Percentiles rank a stretch among this genome's conserved stretches.
Conservation (phyloP, 2,797 vertebrate species). For the Dermochelys coriacea region DNA sequence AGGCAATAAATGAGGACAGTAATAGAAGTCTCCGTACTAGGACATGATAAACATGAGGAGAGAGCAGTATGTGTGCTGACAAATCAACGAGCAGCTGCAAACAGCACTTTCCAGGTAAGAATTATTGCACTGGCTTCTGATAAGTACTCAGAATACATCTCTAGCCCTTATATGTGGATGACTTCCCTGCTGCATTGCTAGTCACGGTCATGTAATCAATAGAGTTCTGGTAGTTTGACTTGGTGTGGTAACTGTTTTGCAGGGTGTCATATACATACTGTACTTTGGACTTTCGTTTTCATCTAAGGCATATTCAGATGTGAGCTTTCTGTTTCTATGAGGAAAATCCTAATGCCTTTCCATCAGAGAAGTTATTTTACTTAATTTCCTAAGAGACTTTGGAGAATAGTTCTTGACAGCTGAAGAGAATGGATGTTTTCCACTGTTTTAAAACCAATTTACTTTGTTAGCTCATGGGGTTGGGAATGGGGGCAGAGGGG, state of each 20-base stretch:
- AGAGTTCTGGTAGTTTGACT: background rate
- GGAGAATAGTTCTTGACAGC: constrained; percentile 30
- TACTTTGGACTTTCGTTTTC: constrained; percentile 25
- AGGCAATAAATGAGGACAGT: constrained; percentile 81
- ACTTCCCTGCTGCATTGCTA: background rate
- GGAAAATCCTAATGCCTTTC: constrained; percentile 29
- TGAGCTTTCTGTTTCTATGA: background rate
- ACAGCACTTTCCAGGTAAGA: constrained; percentile 81
- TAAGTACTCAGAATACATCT: constrained; percentile 81
- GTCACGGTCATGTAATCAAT: background rate
- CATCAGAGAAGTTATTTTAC: constrained; percentile 38
- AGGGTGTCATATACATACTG: background rate
- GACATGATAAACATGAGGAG: constrained; percentile 77
- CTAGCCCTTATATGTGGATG: constrained; percentile 32
- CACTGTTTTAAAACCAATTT: background rate
- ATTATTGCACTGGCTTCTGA: constrained; percentile 73
- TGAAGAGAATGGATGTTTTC: constrained; percentile 5
- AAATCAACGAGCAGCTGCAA: constrained; percentile 80
- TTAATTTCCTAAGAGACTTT: constrained; percentile 45
- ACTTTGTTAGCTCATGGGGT: background rate
- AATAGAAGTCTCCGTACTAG: constrained; percentile 78
- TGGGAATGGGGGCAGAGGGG: background rate
- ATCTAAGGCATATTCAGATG: constrained; percentile 1
- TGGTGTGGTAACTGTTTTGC: background rate
- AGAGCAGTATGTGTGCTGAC: constrained; percentile 67